A percentile compares a stretch with the other conserved stretches of the same genome.
Conservation (phyloP, 1,140 invertebrate genomes). For the Eupeodes corollae region DNA sequence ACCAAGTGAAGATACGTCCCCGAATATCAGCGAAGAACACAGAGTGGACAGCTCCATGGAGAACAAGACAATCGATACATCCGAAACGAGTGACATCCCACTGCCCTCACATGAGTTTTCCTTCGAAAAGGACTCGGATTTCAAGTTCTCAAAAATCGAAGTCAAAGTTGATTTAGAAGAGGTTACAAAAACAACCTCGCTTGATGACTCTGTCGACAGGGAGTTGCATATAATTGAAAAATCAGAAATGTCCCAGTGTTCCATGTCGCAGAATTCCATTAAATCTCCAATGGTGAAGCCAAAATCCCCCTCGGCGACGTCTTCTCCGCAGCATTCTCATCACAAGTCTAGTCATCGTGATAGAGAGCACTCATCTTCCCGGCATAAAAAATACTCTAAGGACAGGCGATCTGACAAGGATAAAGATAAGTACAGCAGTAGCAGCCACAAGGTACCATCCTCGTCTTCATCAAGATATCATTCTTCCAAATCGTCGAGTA, state of each 20-base stretch:
- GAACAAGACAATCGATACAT: too few species aligned
- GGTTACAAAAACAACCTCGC: not conserved
- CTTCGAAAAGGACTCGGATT: too few species aligned
- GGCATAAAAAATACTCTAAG: slow-evolving; percentile 19
- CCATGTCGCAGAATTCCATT: too few species aligned
- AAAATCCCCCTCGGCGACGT: not conserved
- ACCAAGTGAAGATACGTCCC: slow-evolving; percentile 9
- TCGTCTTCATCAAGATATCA: slow-evolving; percentile 11
- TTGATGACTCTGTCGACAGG: not conserved
- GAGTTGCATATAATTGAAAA: not conserved
- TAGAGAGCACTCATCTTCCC: slow-evolving; percentile 12
- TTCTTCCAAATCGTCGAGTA: slow-evolving; percentile 20
- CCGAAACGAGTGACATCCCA: too few species aligned
- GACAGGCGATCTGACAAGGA: slow-evolving; percentile 11
- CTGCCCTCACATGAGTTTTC: too few species aligned
- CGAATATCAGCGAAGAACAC: slow-evolving; percentile 3
- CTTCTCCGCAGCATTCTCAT: not conserved
- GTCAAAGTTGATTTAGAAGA: not conserved
- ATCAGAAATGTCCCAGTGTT: not conserved
- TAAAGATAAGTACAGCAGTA: slow-evolving; percentile 15
- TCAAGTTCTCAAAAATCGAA: not conserved
- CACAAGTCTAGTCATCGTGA: not conserved
- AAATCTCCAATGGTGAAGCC: too few species aligned
- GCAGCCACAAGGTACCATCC: slow-evolving; percentile 22
- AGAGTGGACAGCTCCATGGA: not conserved